These are phyloP conservation scores for Pteromalus puparum DNA, from an alignment of 1,140 invertebrate genomes.

Conservation along the genomic window DNA sequence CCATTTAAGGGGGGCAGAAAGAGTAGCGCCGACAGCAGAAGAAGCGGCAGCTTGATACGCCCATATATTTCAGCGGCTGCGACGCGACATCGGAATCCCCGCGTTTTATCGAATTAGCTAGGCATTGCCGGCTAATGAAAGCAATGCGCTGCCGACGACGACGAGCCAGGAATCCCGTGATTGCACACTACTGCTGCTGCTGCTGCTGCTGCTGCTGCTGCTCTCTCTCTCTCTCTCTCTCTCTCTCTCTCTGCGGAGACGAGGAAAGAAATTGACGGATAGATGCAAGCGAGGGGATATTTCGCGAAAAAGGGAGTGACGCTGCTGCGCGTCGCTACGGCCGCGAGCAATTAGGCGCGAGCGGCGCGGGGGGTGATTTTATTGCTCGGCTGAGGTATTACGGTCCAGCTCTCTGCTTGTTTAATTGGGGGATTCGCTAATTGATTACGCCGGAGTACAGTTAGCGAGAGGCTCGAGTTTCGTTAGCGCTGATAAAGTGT, in stretches of 20 bases:
- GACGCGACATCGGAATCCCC: constrained; percentile 40
- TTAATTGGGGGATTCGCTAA: neutral
- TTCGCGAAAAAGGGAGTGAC: neutral
- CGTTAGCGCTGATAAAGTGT: no score
- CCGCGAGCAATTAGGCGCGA: neutral
- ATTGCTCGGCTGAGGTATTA: neutral
- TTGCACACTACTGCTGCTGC: no score
- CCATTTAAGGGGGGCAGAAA: constrained; percentile 31
- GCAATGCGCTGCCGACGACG: neutral
- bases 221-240: no score
- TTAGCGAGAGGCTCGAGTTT: no score
- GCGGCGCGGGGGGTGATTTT: neutral
- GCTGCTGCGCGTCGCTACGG: neutral
- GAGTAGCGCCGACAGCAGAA: constrained; percentile 1
- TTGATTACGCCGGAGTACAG: neutral
- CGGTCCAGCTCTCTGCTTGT: no score
- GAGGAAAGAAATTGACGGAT: constrained; percentile 25
- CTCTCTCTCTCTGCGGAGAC: no score
- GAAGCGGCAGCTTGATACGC: neutral
- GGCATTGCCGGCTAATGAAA: constrained; percentile 42
- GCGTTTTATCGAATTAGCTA: constrained; percentile 46
- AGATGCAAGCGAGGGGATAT: neutral
- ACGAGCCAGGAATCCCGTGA: constrained; percentile 19
- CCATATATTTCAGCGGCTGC: constrained; percentile 24
- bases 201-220: no score